phyloP scores from a whole-genome alignment of 2,113 vertebrate species.

The Bettongia penicillata region DNA sequence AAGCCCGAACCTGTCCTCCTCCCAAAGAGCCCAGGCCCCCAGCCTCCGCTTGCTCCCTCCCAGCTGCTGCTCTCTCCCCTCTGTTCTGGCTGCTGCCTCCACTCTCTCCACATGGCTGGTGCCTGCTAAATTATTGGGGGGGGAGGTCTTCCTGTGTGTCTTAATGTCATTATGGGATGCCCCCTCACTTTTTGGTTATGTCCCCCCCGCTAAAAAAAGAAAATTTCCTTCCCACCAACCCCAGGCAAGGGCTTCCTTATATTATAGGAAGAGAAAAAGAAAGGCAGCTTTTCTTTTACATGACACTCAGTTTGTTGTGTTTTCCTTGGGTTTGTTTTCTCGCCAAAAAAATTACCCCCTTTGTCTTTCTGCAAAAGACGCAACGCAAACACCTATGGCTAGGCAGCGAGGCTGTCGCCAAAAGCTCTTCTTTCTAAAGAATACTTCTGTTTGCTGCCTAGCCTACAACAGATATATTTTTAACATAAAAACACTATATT shows the following conservation, averaged over 20 bases:
- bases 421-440: constrained; percentile 77
- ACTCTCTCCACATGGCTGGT: not conserved
- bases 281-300: constrained; percentile 14
- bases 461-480: constrained; percentile 86
- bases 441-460: constrained; percentile 81
- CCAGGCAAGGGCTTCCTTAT: not conserved
- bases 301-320: constrained; percentile 71
- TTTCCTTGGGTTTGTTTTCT: constrained; percentile 81
- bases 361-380: constrained; percentile 81
- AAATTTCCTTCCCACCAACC: not conserved
- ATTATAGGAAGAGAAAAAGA: not conserved
- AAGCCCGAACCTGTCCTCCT: constrained; percentile 34
- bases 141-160: not conserved
- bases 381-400: constrained; percentile 80
- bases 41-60: not conserved
- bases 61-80: not conserved
- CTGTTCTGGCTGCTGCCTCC: not conserved
- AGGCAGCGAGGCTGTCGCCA: constrained; percentile 78
- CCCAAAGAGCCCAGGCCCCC: not conserved
- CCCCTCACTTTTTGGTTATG: not conserved
- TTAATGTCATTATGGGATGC: not conserved
- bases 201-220: not conserved
- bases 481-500: constrained; percentile 89
- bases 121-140: not conserved
- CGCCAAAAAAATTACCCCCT: constrained; percentile 82